These are phyloP conservation scores for Glaucomys volans DNA, from an alignment of 2,113 vertebrate genomes.

Conservation along the genomic window DNA sequence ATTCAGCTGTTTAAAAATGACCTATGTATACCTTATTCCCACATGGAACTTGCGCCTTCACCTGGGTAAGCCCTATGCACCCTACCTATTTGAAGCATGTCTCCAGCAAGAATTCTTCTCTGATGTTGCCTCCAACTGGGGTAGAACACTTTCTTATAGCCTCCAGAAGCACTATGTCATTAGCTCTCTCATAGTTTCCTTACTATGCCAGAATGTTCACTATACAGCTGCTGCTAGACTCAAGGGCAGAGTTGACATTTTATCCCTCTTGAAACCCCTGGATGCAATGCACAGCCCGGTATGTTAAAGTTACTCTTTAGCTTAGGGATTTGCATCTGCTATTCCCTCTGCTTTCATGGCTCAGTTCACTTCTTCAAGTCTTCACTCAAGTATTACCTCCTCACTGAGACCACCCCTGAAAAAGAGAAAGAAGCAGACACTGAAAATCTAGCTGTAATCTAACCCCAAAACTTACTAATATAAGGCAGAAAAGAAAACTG, in stretches of 20 bases:
- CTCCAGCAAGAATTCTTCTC: not conserved
- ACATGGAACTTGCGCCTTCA: not conserved
- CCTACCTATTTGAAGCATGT: not conserved
- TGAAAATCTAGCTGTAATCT: not conserved
- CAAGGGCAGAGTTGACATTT: not conserved
- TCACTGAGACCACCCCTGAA: not conserved
- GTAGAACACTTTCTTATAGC: not conserved
- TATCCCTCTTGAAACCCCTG: not conserved
- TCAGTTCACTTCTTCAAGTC: not conserved
- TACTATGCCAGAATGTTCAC: not conserved
- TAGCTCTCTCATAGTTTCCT: not conserved
- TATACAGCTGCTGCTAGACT: not conserved
- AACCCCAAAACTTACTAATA: not conserved
- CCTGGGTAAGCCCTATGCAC: not conserved
- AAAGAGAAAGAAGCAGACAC: not conserved
- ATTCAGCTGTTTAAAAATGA: not conserved
- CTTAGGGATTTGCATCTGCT: not conserved
- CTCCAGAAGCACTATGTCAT: not conserved
- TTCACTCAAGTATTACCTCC: not conserved
- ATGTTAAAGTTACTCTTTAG: not conserved
- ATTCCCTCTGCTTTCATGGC: not conserved
- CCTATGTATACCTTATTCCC: not conserved
- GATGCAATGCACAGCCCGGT: not conserved
- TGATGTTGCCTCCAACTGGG: not conserved
- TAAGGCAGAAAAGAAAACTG: not conserved